Evolutionary conservation across 2,113 vertebrate species (phyloP).

Genomic region (Siniperca chuatsi): DNA sequence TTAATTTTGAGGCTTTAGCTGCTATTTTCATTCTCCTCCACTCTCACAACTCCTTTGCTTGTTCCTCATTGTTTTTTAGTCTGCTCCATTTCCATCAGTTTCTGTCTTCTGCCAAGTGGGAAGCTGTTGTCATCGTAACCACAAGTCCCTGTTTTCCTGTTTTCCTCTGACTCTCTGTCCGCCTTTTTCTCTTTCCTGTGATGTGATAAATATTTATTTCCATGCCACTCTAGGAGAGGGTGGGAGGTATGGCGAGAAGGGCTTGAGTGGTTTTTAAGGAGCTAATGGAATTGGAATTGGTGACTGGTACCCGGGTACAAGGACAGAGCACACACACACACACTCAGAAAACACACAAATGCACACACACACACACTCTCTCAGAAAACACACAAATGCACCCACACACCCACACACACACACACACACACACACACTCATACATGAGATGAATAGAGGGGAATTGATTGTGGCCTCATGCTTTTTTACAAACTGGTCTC

Average conservation of each 20-base stretch:
- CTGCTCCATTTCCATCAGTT: slow-evolving; percentile 35
- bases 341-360: background rate
- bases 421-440: slow-evolving; percentile 15
- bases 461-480: slow-evolving; percentile 68
- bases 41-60: slow-evolving; percentile 31
- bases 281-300: slow-evolving; percentile 62
- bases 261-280: slow-evolving; percentile 63
- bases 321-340: background rate
- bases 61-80: slow-evolving; percentile 43
- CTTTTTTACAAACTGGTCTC: slow-evolving; percentile 70
- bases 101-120: slow-evolving; percentile 56
- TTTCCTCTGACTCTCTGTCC: slow-evolving; percentile 24
- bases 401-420: background rate
- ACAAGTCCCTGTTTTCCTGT: slow-evolving; percentile 36
- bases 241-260: slow-evolving; percentile 17
- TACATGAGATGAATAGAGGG: slow-evolving; percentile 36
- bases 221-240: slow-evolving; percentile 23
- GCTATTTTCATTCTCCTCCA: slow-evolving; percentile 55
- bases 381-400: background rate
- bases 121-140: slow-evolving; percentile 72
- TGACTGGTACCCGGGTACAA: slow-evolving; percentile 38
- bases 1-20: slow-evolving; percentile 47
- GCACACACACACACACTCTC: background rate
- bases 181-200: slow-evolving; percentile 32
- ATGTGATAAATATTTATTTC: slow-evolving; percentile 79